Evolutionary conservation across 92 coral and sea anemone genomes (phyloP), one percentile per base, ranked within the genome.

Genomic region (Meandrina meandrites): DNA sequence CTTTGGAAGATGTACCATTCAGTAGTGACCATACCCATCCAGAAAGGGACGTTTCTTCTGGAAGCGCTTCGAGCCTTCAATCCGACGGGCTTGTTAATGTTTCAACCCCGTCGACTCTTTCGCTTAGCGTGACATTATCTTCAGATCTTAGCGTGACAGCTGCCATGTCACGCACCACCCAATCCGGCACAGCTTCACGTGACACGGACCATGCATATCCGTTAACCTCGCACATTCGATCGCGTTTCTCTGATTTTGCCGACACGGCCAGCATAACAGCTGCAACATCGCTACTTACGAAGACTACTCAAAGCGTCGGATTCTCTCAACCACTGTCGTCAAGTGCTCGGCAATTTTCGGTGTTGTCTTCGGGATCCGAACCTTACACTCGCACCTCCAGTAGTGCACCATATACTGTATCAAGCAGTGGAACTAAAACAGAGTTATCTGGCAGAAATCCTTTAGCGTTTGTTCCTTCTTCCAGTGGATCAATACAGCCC

Each of bases 131-230:
- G 76, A 76, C 88, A 19, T 13, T 85, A 40, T 27, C 88, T 15
- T 85, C 88, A 62, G 88, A 85, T 11, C 75, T 76, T 31, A 85
- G 88, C 50, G 60, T 58, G 42, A 85, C 88, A 37, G 57, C 82
- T n/a, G 48, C 66, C 27, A 19, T 37, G 62, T 76, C 88, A 75
- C 76, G 37, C 47, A 85, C 82, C 45, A 56, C 86, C 19, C 86
- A 83, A 4, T 10, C 79, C 5, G 62, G 68, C 0, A 28, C 36
- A 28, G 13, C 48, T 10, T 64, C 66, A 22, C 70, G 30, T 75
- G 78, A 54, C 60, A 32, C 64, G 18, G 64, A 47, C 45, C 64
- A 28, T 24, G 21, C 34, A 15, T 48, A 40, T 75, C 66, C 74
- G 9, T 42, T 62, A 19, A 62, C 48, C 21, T 14, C 70, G 9